Conservation (phyloP, 2,888 invertebrate species). For the Cosmia trapezina region DNA sequence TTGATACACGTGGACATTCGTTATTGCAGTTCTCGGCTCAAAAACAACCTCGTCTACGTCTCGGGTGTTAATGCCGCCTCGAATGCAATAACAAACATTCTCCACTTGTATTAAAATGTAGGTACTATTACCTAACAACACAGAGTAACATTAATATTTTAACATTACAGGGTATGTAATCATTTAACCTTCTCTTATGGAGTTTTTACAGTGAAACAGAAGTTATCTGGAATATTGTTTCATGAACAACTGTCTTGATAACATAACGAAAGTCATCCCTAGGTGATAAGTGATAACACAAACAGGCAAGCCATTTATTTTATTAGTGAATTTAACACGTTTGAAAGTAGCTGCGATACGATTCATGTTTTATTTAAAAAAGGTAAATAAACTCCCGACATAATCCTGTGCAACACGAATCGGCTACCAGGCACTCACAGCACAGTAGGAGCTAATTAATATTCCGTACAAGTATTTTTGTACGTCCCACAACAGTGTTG, state of each 20-base stretch:
- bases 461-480: constrained; percentile 49
- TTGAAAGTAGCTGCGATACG: neutral
- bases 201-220: neutral
- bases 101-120: no score
- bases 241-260: neutral
- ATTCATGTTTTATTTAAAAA: constrained; percentile 3
- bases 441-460: constrained; percentile 41
- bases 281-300: neutral
- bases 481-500: constrained; percentile 31
- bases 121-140: no score
- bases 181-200: neutral
- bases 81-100: no score
- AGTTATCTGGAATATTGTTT: neutral
- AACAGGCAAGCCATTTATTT: neutral
- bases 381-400: constrained; percentile 14
- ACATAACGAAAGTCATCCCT: neutral
- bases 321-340: neutral
- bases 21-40: no score
- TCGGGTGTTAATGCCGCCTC: no score
- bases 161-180: neutral
- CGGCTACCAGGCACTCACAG: constrained; percentile 50
- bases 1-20: no score
- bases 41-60: no score
- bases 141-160: no score
- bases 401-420: constrained; percentile 35